A percentile compares a stretch with the other conserved stretches of the same genome.
Conservation (phyloP, 2,797 vertebrate genomes). For the Anguilla pacifica region DNA sequence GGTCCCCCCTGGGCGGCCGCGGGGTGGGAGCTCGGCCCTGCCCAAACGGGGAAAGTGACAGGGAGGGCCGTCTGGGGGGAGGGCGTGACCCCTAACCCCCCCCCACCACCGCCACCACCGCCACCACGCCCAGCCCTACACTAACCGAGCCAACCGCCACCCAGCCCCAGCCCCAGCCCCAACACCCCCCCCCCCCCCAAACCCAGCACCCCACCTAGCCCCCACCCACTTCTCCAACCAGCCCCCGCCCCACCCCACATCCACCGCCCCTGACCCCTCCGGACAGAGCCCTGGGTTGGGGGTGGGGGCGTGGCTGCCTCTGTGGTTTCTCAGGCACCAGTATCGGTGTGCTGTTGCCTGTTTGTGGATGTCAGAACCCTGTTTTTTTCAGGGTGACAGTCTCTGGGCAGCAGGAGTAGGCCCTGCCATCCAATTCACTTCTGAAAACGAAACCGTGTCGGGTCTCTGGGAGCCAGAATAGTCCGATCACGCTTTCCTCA, state of each 20-base stretch:
- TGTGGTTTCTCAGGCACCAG: slow-evolving; percentile 15
- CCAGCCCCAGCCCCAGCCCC: no score
- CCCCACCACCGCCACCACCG: neutral
- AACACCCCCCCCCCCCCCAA: no score
- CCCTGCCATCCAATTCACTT: slow-evolving; percentile 47
- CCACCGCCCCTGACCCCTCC: no score
- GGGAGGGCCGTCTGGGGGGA: slow-evolving; percentile 14
- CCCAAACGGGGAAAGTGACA: slow-evolving; percentile 29
- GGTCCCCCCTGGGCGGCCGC: slow-evolving; percentile 54
- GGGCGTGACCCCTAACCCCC: slow-evolving; percentile 31
- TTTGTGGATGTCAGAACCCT: slow-evolving; percentile 46
- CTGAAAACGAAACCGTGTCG: slow-evolving; percentile 46
- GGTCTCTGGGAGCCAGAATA: slow-evolving; percentile 45
- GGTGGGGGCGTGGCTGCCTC: neutral
- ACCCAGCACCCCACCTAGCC: no score
- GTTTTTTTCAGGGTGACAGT: slow-evolving; percentile 38
- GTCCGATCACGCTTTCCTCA: slow-evolving; percentile 51
- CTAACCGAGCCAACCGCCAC: no score
- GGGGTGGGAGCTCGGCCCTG: slow-evolving; percentile 21
- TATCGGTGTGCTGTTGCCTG: slow-evolving; percentile 30
- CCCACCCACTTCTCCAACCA: no score
- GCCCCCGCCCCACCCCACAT: no score
- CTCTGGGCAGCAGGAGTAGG: slow-evolving; percentile 34
- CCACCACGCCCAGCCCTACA: no score
- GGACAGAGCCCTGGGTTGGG: neutral